Conservation (phyloP, 2,113 vertebrate species). For the Pseudopipra pipra region DNA sequence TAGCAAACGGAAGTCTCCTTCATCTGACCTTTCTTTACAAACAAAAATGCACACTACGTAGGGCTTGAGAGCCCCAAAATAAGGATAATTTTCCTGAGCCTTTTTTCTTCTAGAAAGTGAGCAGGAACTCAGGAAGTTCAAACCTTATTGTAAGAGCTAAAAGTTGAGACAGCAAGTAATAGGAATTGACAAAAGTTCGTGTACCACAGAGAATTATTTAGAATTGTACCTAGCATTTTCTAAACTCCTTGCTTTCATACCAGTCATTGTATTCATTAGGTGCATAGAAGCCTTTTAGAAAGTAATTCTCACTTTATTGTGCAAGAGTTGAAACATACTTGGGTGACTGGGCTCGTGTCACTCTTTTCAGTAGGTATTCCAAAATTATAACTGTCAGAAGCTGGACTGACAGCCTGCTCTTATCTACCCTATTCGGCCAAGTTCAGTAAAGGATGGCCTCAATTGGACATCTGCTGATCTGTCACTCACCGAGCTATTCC, state of each 20-base stretch:
- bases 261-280: neutral
- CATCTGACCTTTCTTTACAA: neutral
- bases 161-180: neutral
- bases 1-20: neutral
- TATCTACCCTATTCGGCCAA: neutral
- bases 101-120: neutral
- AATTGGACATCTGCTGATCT: neutral
- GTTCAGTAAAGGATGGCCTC: neutral
- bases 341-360: neutral
- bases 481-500: neutral
- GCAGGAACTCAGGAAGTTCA: neutral
- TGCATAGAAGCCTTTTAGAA: neutral
- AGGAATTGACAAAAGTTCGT: neutral
- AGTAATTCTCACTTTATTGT: neutral
- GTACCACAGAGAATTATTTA: neutral
- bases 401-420: neutral
- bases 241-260: neutral
- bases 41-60: neutral
- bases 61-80: neutral
- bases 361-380: neutral
- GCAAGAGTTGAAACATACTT: neutral
- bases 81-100: neutral
- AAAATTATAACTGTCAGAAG: neutral
- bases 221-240: neutral
- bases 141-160: neutral